phyloP scores from a whole-genome alignment of 2,113 vertebrate species.

The Siphamia tubifer region DNA sequence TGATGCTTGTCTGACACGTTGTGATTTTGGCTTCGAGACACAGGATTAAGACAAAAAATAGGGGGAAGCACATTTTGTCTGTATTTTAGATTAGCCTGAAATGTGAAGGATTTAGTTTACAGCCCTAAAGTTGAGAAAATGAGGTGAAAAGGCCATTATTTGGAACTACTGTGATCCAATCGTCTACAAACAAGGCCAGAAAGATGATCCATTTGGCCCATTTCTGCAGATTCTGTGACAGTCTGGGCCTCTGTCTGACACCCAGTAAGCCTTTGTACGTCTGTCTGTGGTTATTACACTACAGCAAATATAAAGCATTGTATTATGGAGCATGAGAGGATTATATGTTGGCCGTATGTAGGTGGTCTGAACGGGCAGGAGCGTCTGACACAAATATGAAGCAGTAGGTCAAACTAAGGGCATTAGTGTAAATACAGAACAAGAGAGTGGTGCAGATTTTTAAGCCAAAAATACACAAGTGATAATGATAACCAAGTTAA shows the following conservation, averaged over 20 bases:
- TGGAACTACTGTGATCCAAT: background rate
- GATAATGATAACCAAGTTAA: too few relatives aligned
- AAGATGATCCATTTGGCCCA: conserved; percentile 14
- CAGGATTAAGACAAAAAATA: background rate
- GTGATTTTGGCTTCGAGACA: background rate
- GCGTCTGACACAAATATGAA: conserved; percentile 21
- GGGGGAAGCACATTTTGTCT: background rate
- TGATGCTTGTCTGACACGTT: background rate
- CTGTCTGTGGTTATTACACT: conserved; percentile 10
- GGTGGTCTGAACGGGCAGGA: background rate
- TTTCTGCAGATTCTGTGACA: conserved; percentile 4
- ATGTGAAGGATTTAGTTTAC: conserved; percentile 6
- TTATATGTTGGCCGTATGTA: conserved; percentile 32
- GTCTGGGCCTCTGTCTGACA: conserved; percentile 34
- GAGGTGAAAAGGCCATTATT: background rate
- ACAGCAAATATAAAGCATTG: conserved; percentile 19
- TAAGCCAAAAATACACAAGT: too few relatives aligned
- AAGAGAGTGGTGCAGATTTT: too few relatives aligned
- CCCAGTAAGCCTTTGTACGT: background rate
- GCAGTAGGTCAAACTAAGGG: too few relatives aligned
- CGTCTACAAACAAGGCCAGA: background rate
- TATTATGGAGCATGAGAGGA: conserved; percentile 30
- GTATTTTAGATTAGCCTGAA: conserved; percentile 1
- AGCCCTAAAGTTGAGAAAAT: background rate
- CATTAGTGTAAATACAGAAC: too few relatives aligned